Conservation (phyloP, 2,113 vertebrate genomes). For the Menidia beryllina region DNA sequence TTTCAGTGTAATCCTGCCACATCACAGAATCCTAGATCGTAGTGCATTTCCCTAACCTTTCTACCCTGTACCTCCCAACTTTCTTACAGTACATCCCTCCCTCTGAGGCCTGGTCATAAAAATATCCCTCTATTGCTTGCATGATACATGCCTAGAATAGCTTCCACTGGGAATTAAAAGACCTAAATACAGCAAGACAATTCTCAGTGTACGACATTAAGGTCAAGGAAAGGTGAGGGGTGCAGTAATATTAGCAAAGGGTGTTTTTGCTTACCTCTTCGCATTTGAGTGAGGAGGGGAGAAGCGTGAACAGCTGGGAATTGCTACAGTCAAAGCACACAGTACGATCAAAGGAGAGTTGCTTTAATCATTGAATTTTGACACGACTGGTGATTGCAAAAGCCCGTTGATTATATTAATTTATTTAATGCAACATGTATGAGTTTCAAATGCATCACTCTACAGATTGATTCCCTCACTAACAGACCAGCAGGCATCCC, state of each 20-base stretch:
- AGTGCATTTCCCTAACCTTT: constrained; percentile 24
- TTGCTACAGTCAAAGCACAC: not conserved
- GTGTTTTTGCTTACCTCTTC: constrained; percentile 14
- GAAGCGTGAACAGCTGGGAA: not conserved
- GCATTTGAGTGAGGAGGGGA: constrained; percentile 6
- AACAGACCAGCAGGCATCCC: not conserved
- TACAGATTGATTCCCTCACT: not conserved
- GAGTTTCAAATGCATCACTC: not conserved
- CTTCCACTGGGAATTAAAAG: constrained; percentile 80
- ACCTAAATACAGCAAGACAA: constrained; percentile 80
- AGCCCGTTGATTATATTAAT: constrained; percentile 1
- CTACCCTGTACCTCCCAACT: constrained; percentile 25
- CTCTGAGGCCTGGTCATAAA: constrained; percentile 59
- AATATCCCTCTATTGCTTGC: constrained; percentile 76
- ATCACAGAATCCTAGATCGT: constrained; percentile 27
- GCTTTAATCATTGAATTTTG: not conserved
- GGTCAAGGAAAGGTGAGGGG: constrained; percentile 53
- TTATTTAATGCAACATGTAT: constrained; percentile 12
- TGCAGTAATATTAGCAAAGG: constrained; percentile 11
- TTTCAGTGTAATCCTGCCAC: constrained; percentile 14
- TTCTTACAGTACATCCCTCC: constrained; percentile 7
- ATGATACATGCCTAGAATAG: constrained; percentile 80
- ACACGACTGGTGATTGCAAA: constrained; percentile 1
- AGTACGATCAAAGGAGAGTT: not conserved
- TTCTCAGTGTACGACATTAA: constrained; percentile 53